Evolutionary conservation across 64 coral and sea anemone genomes (phyloP), one percentile per base, ranked within the genome.

Genomic region (Astreopora myriophthalma): DNA sequence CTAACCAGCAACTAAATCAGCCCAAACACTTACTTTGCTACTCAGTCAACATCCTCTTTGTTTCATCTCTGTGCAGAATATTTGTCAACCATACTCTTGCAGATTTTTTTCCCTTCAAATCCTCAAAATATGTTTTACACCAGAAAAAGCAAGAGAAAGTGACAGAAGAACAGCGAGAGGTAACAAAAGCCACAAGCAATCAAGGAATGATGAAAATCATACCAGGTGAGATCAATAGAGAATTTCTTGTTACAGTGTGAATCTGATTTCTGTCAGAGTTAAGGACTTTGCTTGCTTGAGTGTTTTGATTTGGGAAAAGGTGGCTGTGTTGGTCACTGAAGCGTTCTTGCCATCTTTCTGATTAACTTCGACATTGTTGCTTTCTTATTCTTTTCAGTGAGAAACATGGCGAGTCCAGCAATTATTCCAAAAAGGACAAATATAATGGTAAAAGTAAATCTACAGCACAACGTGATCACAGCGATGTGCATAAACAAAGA

Each of bases 341-440:
- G 23, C 0, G 5, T 8, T 26, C 23, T 24, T 25, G 3, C 2
- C 24, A 26, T 26, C 3, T 9, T 25, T 25, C 22, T 64, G 5
- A 23, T 46, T 6, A 4, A 46, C 22, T 64, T n/a, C 20, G 5
- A 16, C 16, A 16, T 64, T 64, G 0, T n/a, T n/a, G n/a, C n/a
- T n/a, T 13, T 22, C 4, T 73, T 6, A 20, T 38, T 73, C 34
- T 25, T 23, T 32, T 5, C 22, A 83, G 79, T 63, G 19, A 83
- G 38, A 65, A 20, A 17, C 44, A 90, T 17, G 11, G 34, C 30
- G 78, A 77, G 13, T 24, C 9, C 10, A 69, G 42, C 38, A 79
- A 71, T 48, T 71, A 82, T 39, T 30, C 31, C 52, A 96, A 85
- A 62, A 62, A 89, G 27, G 86, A 92, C 17, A 57, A 67, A 31